These are phyloP conservation scores for Hypomecis punctinalis DNA, from an alignment of 2,888 invertebrate species.

Conservation along the genomic window DNA sequence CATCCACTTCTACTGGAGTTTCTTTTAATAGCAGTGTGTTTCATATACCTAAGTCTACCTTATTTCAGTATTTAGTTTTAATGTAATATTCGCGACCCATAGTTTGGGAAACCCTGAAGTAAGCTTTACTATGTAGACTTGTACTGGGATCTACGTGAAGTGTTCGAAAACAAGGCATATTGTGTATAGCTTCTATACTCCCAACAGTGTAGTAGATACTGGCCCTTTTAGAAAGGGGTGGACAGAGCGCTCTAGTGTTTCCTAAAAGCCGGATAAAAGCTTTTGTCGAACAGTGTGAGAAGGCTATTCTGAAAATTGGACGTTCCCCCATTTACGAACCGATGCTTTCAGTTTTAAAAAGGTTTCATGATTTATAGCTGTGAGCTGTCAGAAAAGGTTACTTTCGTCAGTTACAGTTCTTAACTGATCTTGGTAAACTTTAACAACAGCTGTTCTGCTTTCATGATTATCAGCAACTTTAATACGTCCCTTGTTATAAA, in stretches of 20 bases:
- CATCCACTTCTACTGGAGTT: no score
- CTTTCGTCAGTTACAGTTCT: no score
- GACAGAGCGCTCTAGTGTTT: constrained; percentile 18
- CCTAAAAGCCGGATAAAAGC: constrained; percentile 30
- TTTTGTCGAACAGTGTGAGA: constrained; percentile 25
- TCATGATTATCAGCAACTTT: no score
- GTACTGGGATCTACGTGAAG: background rate
- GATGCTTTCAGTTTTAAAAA: constrained; percentile 21
- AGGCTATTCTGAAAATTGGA: constrained; percentile 31
- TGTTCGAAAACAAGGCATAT: background rate
- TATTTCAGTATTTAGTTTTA: no score
- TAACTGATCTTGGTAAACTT: no score
- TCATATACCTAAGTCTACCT: no score
- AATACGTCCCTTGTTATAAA: no score
- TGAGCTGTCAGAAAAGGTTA: constrained; percentile 4
- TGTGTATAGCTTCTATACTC: background rate
- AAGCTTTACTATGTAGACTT: constrained; percentile 13
- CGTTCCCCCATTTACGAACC: constrained; percentile 21
- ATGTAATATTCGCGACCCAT: no score
- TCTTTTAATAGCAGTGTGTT: no score
- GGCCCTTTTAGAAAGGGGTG: constrained; percentile 20
- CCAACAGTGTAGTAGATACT: background rate
- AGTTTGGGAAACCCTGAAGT: no score
- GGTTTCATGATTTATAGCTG: constrained; percentile 18
- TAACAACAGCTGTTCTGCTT: background rate